Conservation (phyloP, 2,797 vertebrate genomes). For the Siniperca scherzeri region DNA sequence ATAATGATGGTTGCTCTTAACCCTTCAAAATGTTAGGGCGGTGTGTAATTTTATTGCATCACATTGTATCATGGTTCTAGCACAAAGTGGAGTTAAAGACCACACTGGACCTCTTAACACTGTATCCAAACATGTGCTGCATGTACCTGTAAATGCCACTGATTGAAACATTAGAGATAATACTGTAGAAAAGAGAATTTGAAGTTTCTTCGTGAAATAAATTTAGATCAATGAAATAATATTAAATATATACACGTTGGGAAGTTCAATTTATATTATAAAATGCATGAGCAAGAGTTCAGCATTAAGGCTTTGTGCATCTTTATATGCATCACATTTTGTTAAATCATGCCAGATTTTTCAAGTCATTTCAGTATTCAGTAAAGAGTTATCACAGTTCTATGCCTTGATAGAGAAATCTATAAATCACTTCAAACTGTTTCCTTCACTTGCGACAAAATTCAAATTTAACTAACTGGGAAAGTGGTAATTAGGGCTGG, state of each 20-base stretch:
- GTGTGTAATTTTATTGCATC: slow-evolving; percentile 16
- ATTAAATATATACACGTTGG: neutral
- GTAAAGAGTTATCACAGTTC: neutral
- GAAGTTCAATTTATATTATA: neutral
- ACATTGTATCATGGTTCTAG: neutral
- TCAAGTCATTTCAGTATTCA: neutral
- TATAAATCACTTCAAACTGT: neutral
- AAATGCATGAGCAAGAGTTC: neutral
- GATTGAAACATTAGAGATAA: neutral
- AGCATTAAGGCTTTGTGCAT: neutral
- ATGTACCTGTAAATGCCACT: neutral
- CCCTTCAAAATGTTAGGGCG: slow-evolving; percentile 9
- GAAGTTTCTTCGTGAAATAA: neutral
- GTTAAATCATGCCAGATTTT: neutral
- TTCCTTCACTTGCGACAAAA: neutral
- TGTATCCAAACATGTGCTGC: neutral
- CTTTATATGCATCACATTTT: neutral
- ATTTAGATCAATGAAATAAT: neutral
- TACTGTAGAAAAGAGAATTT: neutral
- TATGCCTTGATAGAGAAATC: neutral
- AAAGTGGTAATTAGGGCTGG: neutral
- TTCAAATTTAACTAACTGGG: neutral
- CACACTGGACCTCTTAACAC: neutral
- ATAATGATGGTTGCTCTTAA: slow-evolving; percentile 55
- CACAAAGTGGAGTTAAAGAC: slow-evolving; percentile 5